A percentile compares a stretch with the other conserved stretches of the same genome.
Evolutionary conservation across 2,888 invertebrate species (phyloP).

Genomic region (Abrostola tripartita): DNA sequence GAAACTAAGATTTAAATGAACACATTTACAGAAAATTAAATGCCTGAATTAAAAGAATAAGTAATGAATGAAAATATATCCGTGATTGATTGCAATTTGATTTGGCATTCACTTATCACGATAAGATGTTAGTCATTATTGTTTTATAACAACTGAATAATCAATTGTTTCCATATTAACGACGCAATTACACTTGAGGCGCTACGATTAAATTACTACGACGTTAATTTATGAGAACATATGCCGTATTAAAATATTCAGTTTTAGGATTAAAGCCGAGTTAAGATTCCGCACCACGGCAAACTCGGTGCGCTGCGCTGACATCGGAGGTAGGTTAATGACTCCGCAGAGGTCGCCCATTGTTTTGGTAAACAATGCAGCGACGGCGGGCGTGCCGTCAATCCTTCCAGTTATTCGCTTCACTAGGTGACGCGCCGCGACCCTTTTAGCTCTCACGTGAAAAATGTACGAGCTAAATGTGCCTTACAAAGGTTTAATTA

Average conservation of each 20-base stretch:
- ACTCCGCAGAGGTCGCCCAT: slow-evolving; percentile 85
- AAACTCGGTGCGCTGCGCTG: slow-evolving; percentile 62
- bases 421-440: slow-evolving; percentile 77
- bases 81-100: slow-evolving; percentile 27
- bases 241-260: slow-evolving; percentile 50
- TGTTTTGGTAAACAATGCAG: slow-evolving; percentile 87
- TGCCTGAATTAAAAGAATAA: background rate
- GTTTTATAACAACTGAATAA: slow-evolving; percentile 34
- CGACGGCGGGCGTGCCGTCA: slow-evolving; percentile 75
- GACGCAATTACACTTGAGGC: slow-evolving; percentile 25
- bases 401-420: slow-evolving; percentile 81
- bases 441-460: slow-evolving; percentile 75
- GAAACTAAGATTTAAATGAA: slow-evolving; percentile 10
- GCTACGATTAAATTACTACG: slow-evolving; percentile 22
- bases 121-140: slow-evolving; percentile 28
- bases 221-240: slow-evolving; percentile 33
- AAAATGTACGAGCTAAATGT: slow-evolving; percentile 67
- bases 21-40: background rate
- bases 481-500: slow-evolving; percentile 63
- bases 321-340: slow-evolving; percentile 86
- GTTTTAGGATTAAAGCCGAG: slow-evolving; percentile 62
- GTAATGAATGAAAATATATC: slow-evolving; percentile 10
- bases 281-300: slow-evolving; percentile 67
- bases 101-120: slow-evolving; percentile 15
- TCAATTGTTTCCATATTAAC: slow-evolving; percentile 34